Evolutionary conservation across 2,797 vertebrate genomes (phyloP).

Genomic region (Ctenochaetus hawaiiensis): DNA sequence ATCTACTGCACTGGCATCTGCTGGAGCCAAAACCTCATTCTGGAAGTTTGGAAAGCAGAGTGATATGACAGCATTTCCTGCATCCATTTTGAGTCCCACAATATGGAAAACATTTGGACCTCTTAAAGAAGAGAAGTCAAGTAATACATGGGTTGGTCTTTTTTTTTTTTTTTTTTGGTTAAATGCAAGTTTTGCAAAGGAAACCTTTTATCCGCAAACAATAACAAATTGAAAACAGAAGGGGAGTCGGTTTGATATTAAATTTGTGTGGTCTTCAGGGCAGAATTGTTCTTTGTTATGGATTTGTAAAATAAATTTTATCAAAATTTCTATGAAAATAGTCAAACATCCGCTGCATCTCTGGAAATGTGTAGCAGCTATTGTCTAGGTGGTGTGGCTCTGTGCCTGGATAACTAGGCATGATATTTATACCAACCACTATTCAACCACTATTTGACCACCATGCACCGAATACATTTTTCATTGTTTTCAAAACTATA

Average conservation of each 20-base stretch:
- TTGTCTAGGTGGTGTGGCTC: slow-evolving; percentile 57
- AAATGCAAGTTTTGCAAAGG: slow-evolving; percentile 68
- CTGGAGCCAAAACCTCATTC: slow-evolving; percentile 73
- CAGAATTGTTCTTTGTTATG: slow-evolving; percentile 58
- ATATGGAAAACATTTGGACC: slow-evolving; percentile 79
- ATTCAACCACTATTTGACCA: slow-evolving; percentile 44
- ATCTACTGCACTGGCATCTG: slow-evolving; percentile 77
- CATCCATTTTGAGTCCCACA: slow-evolving; percentile 77
- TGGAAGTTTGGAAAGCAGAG: slow-evolving; percentile 80
- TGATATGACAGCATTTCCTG: slow-evolving; percentile 83
- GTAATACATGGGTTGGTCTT: slow-evolving; percentile 36
- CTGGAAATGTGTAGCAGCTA: slow-evolving; percentile 54
- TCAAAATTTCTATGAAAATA: slow-evolving; percentile 49
- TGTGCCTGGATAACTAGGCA: slow-evolving; percentile 56
- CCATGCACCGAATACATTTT: slow-evolving; percentile 43
- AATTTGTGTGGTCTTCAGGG: slow-evolving; percentile 63
- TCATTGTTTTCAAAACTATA: slow-evolving; percentile 36
- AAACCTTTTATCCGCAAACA: slow-evolving; percentile 72
- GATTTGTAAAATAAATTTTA: slow-evolving; percentile 47
- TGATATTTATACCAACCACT: slow-evolving; percentile 56
- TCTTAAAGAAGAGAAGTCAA: slow-evolving; percentile 67
- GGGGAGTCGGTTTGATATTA: slow-evolving; percentile 48
- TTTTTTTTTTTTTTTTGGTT: slow-evolving; percentile 45
- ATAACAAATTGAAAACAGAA: slow-evolving; percentile 74
- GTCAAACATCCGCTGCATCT: slow-evolving; percentile 55